phyloP scores from a whole-genome alignment of 2,113 vertebrate genomes.

The Dicrurus megarhynchus region DNA sequence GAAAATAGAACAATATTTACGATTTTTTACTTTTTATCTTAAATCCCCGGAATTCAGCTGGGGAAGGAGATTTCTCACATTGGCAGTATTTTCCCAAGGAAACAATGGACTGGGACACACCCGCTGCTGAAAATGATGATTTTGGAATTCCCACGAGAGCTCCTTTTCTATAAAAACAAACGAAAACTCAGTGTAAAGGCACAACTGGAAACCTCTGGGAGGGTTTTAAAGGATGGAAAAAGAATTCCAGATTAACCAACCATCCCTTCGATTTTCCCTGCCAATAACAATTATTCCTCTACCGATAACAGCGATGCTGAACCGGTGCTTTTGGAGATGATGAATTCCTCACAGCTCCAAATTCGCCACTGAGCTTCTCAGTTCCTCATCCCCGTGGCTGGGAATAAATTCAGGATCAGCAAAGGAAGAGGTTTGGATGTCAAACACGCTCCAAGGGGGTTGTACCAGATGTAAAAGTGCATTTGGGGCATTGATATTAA shows the following conservation, averaged over 20 bases:
- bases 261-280: not conserved
- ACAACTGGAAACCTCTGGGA: not conserved
- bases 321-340: not conserved
- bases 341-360: not conserved
- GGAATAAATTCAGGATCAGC: not conserved
- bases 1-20: not conserved
- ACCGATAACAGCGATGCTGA: not conserved
- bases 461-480: not conserved
- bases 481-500: not conserved
- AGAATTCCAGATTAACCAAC: not conserved
- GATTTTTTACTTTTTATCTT: not conserved
- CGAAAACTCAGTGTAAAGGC: not conserved
- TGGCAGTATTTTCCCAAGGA: not conserved
- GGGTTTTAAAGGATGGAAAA: not conserved
- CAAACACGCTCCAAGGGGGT: not conserved
- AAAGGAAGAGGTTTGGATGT: not conserved
- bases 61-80: not conserved
- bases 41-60: not conserved
- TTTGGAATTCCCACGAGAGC: not conserved
- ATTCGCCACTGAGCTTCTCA: not conserved
- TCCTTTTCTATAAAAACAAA: not conserved
- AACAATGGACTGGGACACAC: not conserved
- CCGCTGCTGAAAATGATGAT: not conserved
- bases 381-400: accelerated
- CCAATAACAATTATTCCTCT: not conserved